Evolutionary conservation across 1,140 invertebrate species (phyloP).

Genomic region (Pentalonia nigronervosa): DNA sequence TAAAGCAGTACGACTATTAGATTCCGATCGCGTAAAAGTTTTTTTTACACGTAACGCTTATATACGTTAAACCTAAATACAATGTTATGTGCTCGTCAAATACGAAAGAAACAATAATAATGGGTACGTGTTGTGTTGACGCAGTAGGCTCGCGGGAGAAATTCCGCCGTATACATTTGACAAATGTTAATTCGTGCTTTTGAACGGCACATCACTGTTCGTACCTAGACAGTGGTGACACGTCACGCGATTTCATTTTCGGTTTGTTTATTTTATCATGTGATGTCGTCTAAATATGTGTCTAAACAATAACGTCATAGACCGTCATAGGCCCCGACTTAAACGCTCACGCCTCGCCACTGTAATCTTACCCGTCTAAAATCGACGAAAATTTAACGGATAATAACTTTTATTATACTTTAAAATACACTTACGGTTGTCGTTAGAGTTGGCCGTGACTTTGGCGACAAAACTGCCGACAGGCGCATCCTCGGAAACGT

Average conservation of each 20-base stretch:
- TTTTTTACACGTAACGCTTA: background rate
- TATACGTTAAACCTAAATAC: background rate
- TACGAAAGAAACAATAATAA: background rate
- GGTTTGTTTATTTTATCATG: too few species aligned
- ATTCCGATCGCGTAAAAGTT: background rate
- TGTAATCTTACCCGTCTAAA: background rate
- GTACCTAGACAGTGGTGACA: background rate
- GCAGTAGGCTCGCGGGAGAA: background rate
- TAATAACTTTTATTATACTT: background rate
- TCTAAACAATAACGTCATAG: background rate
- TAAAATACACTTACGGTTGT: slow-evolving; percentile 40
- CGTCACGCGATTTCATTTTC: too few species aligned
- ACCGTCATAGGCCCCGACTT: too few species aligned
- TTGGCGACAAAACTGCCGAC: slow-evolving; percentile 80
- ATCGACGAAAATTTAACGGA: background rate
- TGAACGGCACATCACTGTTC: background rate
- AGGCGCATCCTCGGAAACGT: slow-evolving; percentile 80
- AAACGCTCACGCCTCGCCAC: background rate
- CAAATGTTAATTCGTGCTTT: background rate
- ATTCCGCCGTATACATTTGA: background rate
- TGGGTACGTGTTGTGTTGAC: background rate
- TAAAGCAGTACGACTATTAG: background rate
- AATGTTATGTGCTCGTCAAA: background rate
- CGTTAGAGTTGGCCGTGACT: slow-evolving; percentile 74
- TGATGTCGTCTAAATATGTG: too few species aligned